These are phyloP conservation scores for Ptychochromis oligacanthus DNA, from an alignment of 2,113 vertebrate species.

Conservation along the genomic window DNA sequence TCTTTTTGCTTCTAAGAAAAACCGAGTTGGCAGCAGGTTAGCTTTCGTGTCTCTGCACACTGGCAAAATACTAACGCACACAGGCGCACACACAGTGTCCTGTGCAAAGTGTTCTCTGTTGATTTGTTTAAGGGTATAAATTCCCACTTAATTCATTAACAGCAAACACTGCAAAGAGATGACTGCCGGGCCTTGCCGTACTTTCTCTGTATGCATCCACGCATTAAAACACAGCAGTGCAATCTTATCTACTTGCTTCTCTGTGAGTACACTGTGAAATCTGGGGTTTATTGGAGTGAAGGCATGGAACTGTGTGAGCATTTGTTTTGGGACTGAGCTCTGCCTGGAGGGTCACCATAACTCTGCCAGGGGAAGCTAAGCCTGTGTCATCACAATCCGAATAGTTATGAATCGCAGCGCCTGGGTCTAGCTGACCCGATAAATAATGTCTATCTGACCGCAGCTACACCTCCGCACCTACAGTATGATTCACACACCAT, in stretches of 20 bases:
- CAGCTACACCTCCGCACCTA: slow-evolving; percentile 33
- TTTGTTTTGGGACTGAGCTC: slow-evolving; percentile 63
- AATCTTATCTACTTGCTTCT: slow-evolving; percentile 49
- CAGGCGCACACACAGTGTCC: neutral
- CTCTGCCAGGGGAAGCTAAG: slow-evolving; percentile 49
- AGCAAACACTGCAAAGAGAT: neutral
- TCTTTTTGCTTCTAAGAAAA: slow-evolving; percentile 45
- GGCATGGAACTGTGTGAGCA: slow-evolving; percentile 45
- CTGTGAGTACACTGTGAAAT: slow-evolving; percentile 25
- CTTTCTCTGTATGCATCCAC: neutral
- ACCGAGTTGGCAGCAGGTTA: slow-evolving; percentile 67
- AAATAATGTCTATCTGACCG: slow-evolving; percentile 49
- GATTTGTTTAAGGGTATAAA: slow-evolving; percentile 22
- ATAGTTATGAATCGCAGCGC: slow-evolving; percentile 19
- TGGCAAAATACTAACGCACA: slow-evolving; percentile 18
- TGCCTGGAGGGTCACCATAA: slow-evolving; percentile 67
- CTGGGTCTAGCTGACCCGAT: slow-evolving; percentile 64
- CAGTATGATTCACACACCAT: slow-evolving; percentile 12
- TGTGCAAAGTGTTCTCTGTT: slow-evolving; percentile 9
- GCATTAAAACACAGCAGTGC: neutral
- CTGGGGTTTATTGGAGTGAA: slow-evolving; percentile 36
- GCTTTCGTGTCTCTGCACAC: slow-evolving; percentile 49
- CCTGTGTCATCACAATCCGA: slow-evolving; percentile 49
- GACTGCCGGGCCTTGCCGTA: neutral
- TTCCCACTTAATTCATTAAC: slow-evolving; percentile 15